Evolutionary conservation across 2,797 vertebrate species (phyloP).

Genomic region (Hapalemur alaotrensis): DNA sequence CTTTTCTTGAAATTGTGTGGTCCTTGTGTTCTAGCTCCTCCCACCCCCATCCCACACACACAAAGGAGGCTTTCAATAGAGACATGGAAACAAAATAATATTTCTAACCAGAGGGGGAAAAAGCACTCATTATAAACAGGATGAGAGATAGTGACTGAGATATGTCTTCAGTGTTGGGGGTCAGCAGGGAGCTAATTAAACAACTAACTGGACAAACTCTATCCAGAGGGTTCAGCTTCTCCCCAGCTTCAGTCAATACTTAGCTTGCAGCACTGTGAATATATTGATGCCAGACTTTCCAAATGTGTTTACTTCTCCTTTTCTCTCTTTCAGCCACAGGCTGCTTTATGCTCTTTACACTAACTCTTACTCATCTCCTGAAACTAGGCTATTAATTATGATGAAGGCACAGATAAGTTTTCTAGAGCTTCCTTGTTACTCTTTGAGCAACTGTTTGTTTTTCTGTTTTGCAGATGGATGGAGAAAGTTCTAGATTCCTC

Average conservation of each 20-base stretch:
- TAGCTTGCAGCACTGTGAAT: neutral
- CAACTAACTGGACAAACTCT: neutral
- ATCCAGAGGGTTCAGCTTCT: neutral
- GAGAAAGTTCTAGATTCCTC: conserved; percentile 31
- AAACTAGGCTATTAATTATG: conserved; percentile 10
- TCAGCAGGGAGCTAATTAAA: neutral
- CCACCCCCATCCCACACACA: neutral
- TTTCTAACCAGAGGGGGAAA: neutral
- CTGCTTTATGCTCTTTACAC: neutral
- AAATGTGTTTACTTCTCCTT: conserved; percentile 10
- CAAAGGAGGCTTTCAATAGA: neutral
- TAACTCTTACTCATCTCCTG: neutral
- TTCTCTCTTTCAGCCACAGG: neutral
- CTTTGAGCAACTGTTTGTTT: conserved; percentile 14
- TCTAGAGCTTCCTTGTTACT: conserved; percentile 1
- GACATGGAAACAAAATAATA: neutral
- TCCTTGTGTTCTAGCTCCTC: neutral
- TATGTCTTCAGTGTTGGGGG: neutral
- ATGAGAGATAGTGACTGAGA: neutral
- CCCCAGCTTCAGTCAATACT: neutral
- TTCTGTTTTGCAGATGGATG: neutral
- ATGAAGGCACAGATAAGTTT: conserved; percentile 23
- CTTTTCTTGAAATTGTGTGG: neutral
- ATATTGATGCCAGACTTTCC: neutral
- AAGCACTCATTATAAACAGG: neutral